Conservation (phyloP, 1,140 invertebrate genomes). For the Eciton burchellii region DNA sequence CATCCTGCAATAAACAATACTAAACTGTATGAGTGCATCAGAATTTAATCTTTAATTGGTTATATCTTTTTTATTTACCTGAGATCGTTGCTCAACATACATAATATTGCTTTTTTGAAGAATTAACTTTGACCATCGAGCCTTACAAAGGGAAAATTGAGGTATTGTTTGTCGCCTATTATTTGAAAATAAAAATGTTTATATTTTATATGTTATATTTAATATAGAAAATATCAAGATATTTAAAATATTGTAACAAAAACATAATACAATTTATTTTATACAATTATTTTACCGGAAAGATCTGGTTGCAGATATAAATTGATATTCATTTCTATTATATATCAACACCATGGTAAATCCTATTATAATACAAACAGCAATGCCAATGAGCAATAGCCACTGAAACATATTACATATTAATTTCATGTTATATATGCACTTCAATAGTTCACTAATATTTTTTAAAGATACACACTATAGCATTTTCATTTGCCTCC, state of each 20-base stretch:
- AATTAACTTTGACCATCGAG: constrained; percentile 70
- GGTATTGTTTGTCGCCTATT: constrained; percentile 47
- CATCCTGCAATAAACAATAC: constrained; percentile 72
- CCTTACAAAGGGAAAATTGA: constrained; percentile 29
- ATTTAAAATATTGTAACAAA: not conserved
- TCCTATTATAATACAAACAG: constrained; percentile 42
- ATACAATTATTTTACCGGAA: constrained; percentile 41
- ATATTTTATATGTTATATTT: too few relatives aligned
- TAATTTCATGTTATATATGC: not conserved
- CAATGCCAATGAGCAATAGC: constrained; percentile 45
- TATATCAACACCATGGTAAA: constrained; percentile 14
- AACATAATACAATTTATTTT: constrained; percentile 26
- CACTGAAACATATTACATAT: constrained; percentile 52
- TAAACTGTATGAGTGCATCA: not conserved
- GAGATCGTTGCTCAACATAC: constrained; percentile 85
- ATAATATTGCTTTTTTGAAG: constrained; percentile 80
- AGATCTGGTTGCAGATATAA: not conserved
- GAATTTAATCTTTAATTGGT: not conserved
- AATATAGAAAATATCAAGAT: too few relatives aligned
- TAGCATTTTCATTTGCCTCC: not conserved
- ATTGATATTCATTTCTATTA: constrained; percentile 31
- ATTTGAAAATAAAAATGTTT: constrained; percentile 53
- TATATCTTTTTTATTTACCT: constrained; percentile 79
- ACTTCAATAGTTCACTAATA: constrained; percentile 3
- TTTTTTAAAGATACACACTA: constrained; percentile 61